A percentile compares a stretch with the other conserved stretches of the same genome.
Evolutionary conservation across 2,888 invertebrate genomes (phyloP).

Genomic region (Mesoligia furuncula): DNA sequence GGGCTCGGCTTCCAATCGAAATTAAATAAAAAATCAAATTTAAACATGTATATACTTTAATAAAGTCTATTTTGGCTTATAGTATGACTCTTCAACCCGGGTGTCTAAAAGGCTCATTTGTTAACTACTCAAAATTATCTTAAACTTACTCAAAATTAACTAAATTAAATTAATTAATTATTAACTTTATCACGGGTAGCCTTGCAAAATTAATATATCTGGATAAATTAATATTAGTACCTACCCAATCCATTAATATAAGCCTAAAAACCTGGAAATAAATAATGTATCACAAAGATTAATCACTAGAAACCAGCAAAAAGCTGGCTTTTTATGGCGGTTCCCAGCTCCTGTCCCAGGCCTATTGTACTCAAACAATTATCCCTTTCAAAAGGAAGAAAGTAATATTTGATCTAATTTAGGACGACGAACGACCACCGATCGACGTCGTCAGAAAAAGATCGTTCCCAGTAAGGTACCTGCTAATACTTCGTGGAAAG

Average conservation of each 20-base stretch:
- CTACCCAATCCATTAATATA: background rate
- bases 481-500: constrained; percentile 27
- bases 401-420: constrained; percentile 53
- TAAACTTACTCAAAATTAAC: background rate
- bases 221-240: background rate
- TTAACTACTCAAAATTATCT: background rate
- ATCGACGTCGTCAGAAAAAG: constrained; percentile 12
- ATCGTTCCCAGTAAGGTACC: background rate
- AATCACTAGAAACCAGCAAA: constrained; percentile 25
- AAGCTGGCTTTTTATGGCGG: constrained; percentile 27
- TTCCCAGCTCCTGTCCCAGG: background rate
- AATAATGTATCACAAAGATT: constrained; percentile 21
- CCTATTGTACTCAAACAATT: constrained; percentile 45
- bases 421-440: constrained; percentile 2
- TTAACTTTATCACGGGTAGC: background rate
- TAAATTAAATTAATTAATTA: too few species aligned
- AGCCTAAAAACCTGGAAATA: background rate
- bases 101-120: background rate
- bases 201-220: constrained; percentile 11
- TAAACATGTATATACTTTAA: constrained; percentile 66
- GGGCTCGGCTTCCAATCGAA: too few species aligned
- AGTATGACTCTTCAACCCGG: background rate
- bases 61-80: background rate
- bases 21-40: constrained; percentile 42
- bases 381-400: constrained; percentile 39